phyloP scores from a whole-genome alignment of 1,140 invertebrate species.

The Anoplolepis gracilipes region DNA sequence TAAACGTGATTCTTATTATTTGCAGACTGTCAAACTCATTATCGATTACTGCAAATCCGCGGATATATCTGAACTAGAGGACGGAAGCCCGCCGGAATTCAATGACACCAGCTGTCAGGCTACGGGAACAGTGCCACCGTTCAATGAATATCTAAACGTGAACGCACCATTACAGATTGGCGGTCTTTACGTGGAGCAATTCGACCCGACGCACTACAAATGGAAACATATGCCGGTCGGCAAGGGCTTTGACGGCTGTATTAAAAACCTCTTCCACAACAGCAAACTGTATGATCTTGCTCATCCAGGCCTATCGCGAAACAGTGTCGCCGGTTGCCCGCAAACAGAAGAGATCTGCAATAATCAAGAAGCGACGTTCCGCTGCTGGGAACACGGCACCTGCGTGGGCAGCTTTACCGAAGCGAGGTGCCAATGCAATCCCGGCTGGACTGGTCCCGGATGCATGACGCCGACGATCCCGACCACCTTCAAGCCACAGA shows the following conservation, averaged over 20 bases:
- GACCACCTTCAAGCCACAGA: conserved; percentile 95
- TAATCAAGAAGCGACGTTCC: conserved; percentile 91
- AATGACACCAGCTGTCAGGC: conserved; percentile 96
- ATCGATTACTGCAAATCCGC: conserved; percentile 96
- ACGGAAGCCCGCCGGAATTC: conserved; percentile 94
- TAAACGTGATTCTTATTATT: conserved; percentile 32
- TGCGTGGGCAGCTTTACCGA: conserved; percentile 96
- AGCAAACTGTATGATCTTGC: conserved; percentile 97
- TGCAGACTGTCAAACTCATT: conserved; percentile 93
- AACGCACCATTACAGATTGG: conserved; percentile 98
- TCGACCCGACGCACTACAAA: conserved; percentile 94
- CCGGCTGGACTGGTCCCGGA: conserved; percentile 95
- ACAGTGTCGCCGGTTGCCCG: conserved; percentile 94
- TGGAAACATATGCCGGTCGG: conserved; percentile 95
- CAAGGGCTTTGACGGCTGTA: conserved; percentile 97
- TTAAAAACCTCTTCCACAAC: conserved; percentile 97
- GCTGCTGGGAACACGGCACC: conserved; percentile 96
- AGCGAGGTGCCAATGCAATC: conserved; percentile 95
- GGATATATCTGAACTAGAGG: conserved; percentile 94
- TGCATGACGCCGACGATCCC: conserved; percentile 95
- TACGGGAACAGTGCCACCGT: conserved; percentile 94
- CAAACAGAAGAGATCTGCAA: conserved; percentile 96
- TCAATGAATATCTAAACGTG: conserved; percentile 98
- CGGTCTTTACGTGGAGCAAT: conserved; percentile 94
- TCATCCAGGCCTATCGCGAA: conserved; percentile 93